Percentiles rank a stretch among this genome's conserved stretches.
These are phyloP conservation scores for Panopea generosa DNA, from an alignment of 2,888 invertebrate genomes.

Conservation along the genomic window DNA sequence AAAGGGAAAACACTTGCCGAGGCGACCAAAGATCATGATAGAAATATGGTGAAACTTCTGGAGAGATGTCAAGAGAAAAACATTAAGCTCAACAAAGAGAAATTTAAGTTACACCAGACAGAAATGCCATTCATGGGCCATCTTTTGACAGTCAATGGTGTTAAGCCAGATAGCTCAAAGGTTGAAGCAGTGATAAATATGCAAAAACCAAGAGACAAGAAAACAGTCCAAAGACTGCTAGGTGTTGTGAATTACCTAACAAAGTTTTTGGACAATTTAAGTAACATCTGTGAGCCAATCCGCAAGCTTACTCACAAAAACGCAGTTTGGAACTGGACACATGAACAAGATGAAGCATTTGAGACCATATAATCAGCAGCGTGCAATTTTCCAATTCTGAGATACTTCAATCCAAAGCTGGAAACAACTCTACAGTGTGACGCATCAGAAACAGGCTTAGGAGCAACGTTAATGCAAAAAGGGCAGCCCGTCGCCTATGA, in stretches of 20 bases:
- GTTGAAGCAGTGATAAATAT: slow-evolving; percentile 52
- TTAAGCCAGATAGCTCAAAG: slow-evolving; percentile 55
- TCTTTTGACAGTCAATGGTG: slow-evolving; percentile 41
- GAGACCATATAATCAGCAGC: slow-evolving; percentile 11
- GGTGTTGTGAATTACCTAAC: slow-evolving; percentile 35
- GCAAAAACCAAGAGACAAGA: slow-evolving; percentile 28
- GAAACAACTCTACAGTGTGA: slow-evolving; percentile 15
- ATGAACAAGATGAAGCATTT: slow-evolving; percentile 31
- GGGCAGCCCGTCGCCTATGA: slow-evolving; percentile 61
- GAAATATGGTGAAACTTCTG: slow-evolving; percentile 34
- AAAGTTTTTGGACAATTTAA: slow-evolving; percentile 32
- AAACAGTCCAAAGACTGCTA: slow-evolving; percentile 19
- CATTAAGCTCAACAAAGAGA: slow-evolving; percentile 58
- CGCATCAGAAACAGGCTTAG: slow-evolving; percentile 53
- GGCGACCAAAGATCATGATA: slow-evolving; percentile 47
- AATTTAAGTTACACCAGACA: slow-evolving; percentile 35
- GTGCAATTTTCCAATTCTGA: no score
- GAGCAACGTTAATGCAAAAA: slow-evolving; percentile 60
- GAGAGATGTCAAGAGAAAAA: slow-evolving; percentile 38
- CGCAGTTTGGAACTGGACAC: slow-evolving; percentile 29
- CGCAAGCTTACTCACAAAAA: slow-evolving; percentile 25
- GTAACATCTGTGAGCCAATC: slow-evolving; percentile 34
- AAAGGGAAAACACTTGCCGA: slow-evolving; percentile 33
- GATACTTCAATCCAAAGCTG: slow-evolving; percentile 28
- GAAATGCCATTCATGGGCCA: slow-evolving; percentile 60